A percentile compares a stretch with the other conserved stretches of the same genome.
Evolutionary conservation across 2,888 invertebrate species (phyloP).

Genomic region (Laspeyria flexula): DNA sequence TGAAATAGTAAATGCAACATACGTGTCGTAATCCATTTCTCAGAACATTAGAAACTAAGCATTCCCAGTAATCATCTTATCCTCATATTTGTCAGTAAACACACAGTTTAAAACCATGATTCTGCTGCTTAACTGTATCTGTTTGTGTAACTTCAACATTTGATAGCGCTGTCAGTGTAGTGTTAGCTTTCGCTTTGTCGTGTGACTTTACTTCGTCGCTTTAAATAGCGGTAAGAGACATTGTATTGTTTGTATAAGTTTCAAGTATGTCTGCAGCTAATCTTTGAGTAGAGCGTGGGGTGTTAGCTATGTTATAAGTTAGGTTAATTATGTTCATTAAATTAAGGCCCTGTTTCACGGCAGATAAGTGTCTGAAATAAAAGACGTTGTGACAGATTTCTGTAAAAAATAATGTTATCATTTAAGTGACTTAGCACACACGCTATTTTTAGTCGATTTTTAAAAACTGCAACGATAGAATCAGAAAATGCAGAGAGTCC

Average conservation of each 20-base stretch:
- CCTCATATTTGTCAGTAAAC: slow-evolving; percentile 40
- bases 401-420: too few relatives aligned
- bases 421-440: too few relatives aligned
- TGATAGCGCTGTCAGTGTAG: slow-evolving; percentile 26
- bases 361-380: too few relatives aligned
- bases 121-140: slow-evolving; percentile 41
- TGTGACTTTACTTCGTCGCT: slow-evolving; percentile 24
- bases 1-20: neutral
- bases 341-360: too few relatives aligned
- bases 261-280: slow-evolving; percentile 5
- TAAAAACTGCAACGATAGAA: too few relatives aligned
- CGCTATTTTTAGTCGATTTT: too few relatives aligned
- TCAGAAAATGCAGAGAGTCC: too few relatives aligned
- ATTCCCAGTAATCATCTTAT: slow-evolving; percentile 34
- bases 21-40: slow-evolving; percentile 15
- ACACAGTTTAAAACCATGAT: slow-evolving; percentile 32
- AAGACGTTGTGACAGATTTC: too few relatives aligned
- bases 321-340: too few relatives aligned
- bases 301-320: neutral
- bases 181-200: slow-evolving; percentile 33
- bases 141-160: slow-evolving; percentile 30
- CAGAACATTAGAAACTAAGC: slow-evolving; percentile 35
- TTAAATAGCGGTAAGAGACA: slow-evolving; percentile 38
- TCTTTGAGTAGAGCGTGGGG: neutral
- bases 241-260: slow-evolving; percentile 9